phyloP scores from a whole-genome alignment of 2,888 invertebrate species.

The Dendrolimus houi region DNA sequence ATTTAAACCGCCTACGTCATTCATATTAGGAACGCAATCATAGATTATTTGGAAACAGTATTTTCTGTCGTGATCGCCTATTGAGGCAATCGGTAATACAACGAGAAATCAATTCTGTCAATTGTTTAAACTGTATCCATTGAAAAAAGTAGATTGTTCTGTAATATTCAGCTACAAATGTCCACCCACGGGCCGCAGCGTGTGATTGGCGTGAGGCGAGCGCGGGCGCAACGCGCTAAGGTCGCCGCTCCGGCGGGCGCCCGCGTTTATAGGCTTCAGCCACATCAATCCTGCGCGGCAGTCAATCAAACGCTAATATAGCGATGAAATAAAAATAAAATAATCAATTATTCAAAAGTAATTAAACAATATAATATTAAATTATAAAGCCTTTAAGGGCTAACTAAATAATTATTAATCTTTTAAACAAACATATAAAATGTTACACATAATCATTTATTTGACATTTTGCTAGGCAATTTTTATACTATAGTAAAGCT shows the following conservation, averaged over 20 bases:
- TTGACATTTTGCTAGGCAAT: too few species aligned
- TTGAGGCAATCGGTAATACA: background rate
- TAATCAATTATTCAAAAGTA: too few species aligned
- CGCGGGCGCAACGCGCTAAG: slow-evolving; percentile 12
- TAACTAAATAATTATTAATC: too few species aligned
- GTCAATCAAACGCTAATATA: too few species aligned
- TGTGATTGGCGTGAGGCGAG: slow-evolving; percentile 5
- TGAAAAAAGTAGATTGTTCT: slow-evolving; percentile 3
- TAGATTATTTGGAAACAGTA: background rate
- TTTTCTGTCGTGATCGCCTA: background rate
- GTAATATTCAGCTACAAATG: slow-evolving; percentile 3
- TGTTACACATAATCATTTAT: too few species aligned
- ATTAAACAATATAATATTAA: too few species aligned
- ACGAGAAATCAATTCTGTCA: background rate
- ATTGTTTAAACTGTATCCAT: background rate
- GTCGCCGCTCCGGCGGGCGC: slow-evolving; percentile 21
- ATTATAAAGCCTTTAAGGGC: too few species aligned
- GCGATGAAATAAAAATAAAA: too few species aligned
- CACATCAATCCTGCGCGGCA: too few species aligned
- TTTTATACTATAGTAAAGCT: too few species aligned
- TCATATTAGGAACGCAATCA: background rate
- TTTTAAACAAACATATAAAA: too few species aligned
- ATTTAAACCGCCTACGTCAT: background rate
- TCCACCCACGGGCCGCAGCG: slow-evolving; percentile 18
- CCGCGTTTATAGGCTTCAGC: too few species aligned